phyloP scores from a whole-genome alignment of 1,140 invertebrate species.

The Trinorchestia longiramus region DNA sequence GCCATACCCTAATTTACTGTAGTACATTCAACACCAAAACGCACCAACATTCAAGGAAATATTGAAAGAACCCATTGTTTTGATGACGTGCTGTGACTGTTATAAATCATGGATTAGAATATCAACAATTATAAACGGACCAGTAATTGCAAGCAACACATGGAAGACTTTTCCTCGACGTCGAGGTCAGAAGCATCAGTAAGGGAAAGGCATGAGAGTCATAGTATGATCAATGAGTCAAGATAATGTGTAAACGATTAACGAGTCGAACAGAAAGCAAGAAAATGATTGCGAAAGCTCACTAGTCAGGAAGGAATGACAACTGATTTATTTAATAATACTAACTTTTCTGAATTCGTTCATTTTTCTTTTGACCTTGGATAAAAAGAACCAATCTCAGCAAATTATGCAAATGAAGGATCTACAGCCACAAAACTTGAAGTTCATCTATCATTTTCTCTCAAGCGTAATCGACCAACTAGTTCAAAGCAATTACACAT shows the following conservation, averaged over 20 bases:
- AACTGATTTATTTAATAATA: not conserved
- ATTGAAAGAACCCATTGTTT: not conserved
- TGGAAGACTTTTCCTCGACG: not conserved
- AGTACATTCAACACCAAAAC: too few relatives aligned
- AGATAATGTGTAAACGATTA: not conserved
- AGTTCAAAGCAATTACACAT: too few relatives aligned
- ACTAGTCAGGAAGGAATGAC: not conserved
- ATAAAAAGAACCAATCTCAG: not conserved
- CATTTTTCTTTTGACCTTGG: too few relatives aligned
- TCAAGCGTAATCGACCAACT: too few relatives aligned
- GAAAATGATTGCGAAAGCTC: not conserved
- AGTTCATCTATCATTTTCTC: too few relatives aligned
- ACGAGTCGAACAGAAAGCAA: not conserved
- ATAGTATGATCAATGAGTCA: not conserved
- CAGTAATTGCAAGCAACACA: not conserved
- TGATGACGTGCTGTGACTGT: not conserved
- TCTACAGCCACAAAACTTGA: not conserved
- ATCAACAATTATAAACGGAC: not conserved
- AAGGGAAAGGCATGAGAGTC: not conserved
- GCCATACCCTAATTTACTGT: too few relatives aligned
- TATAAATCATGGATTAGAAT: not conserved
- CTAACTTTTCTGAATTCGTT: too few relatives aligned
- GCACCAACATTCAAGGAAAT: not conserved
- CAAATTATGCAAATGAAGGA: not conserved
- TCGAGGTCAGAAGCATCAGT: not conserved